Conservation (phyloP, 2,888 invertebrate species). For the Epistrophe grossulariae region DNA sequence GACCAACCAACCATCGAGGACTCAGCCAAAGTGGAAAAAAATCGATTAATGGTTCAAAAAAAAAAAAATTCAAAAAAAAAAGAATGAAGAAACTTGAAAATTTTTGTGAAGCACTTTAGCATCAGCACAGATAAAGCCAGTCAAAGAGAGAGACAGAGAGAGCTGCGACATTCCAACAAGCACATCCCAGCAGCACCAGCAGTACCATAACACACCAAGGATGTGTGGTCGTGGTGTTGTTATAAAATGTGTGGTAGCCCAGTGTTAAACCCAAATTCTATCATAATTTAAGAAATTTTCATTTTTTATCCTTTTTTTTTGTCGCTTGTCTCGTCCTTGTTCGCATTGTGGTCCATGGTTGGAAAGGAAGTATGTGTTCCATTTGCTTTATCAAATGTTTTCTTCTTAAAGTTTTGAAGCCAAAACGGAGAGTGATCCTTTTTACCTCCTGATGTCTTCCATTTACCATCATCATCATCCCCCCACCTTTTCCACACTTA, state of each 20-base stretch:
- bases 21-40: conserved; percentile 52
- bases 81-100: conserved; percentile 27
- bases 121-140: neutral
- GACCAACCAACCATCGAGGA: conserved; percentile 35
- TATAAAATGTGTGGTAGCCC: conserved; percentile 13
- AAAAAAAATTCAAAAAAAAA: neutral
- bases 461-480: neutral
- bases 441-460: conserved; percentile 16
- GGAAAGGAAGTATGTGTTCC: neutral
- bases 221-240: conserved; percentile 7
- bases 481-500: neutral
- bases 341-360: neutral
- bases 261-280: conserved; percentile 34
- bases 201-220: neutral
- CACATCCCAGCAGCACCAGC: neutral
- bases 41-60: conserved; percentile 58
- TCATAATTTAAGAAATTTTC: conserved; percentile 63
- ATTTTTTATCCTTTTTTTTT: conserved; percentile 28
- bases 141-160: neutral
- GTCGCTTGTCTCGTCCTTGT: neutral
- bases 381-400: neutral
- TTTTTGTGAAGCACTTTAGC: conserved; percentile 47
- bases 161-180: neutral
- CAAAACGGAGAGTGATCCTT: conserved; percentile 40
- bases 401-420: conserved; percentile 18